Evolutionary conservation across 1,140 invertebrate genomes (phyloP), one percentile per base, ranked within the genome.

Genomic region (Drosophila nannoptera): DNA sequence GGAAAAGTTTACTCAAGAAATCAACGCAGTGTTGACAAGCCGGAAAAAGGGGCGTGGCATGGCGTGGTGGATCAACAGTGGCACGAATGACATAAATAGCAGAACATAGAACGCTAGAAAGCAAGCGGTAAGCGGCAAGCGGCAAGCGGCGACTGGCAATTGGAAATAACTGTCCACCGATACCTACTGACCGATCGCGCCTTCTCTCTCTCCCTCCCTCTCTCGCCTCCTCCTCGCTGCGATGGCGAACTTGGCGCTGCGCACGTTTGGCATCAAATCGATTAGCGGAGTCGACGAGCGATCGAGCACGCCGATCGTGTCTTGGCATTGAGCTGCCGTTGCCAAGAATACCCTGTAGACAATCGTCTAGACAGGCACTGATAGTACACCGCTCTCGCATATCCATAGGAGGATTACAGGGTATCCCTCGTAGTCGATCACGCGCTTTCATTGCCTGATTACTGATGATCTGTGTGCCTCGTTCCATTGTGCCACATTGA

Each of bases 221-320:
- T 22, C 22, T 22, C 22, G 1, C 22, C 22, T 36, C 46, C n/a
- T 38, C 12, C 36, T 22, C 11, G 33, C 16, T 22, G 52, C 62
- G 16, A 54, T 63, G 54, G 48, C 31, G 5, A 63, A 38, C 50
- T 32, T 60, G 33, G 58, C 32, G 46, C 14, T 4, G 46, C 32
- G 73, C 80, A 86, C 81, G 80, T 83, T 77, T 74, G 76, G 43
- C 80, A 80, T 76, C 81, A 73, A 84, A 84, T 84, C 80, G 80
- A 84, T 84, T 83, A 83, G 80, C 76, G 38, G 61, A 63, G 31
- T 40, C 11, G 9, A n/a, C 42, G 42, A 59, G 12, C 12, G 36
- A 59, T 61, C 45, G 46, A 22, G 22, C 38, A 77, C 55, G 75
- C 48, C 40, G 54, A 48, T 33, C 63, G 68, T 74, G 64, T 63